Percentiles rank a stretch among this genome's conserved stretches.
These are phyloP conservation scores for Glyptemys insculpta DNA, from an alignment of 2,797 vertebrate species.

Conservation along the genomic window DNA sequence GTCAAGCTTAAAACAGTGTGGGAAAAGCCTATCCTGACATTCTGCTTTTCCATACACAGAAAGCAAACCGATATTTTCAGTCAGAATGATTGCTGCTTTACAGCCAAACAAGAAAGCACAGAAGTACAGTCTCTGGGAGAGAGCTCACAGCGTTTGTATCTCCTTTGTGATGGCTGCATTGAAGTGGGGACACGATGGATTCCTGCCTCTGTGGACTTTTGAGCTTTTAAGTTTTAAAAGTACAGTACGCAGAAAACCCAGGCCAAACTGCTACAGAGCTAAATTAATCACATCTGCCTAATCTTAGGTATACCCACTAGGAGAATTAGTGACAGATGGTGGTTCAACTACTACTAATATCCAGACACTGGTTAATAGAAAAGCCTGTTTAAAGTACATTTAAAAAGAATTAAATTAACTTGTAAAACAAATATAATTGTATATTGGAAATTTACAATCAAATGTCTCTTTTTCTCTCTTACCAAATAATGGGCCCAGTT, in stretches of 20 bases:
- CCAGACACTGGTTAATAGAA: neutral
- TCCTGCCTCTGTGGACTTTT: neutral
- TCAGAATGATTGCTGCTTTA: neutral
- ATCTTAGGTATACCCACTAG: neutral
- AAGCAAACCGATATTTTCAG: neutral
- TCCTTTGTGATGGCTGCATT: neutral
- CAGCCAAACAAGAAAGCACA: neutral
- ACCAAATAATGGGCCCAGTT: neutral
- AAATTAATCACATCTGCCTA: neutral
- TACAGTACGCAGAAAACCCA: neutral
- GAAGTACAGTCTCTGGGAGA: neutral
- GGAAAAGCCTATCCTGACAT: neutral
- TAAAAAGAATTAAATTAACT: neutral
- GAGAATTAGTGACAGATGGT: neutral
- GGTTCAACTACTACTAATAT: neutral
- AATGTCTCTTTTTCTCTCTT: neutral
- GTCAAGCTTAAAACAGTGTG: neutral
- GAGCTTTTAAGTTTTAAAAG: neutral
- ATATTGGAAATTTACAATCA: neutral
- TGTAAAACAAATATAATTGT: neutral
- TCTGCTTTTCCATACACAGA: neutral
- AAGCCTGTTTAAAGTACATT: neutral
- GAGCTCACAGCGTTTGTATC: neutral
- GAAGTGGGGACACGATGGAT: neutral
- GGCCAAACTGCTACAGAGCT: neutral